A percentile compares a stretch with the other conserved stretches of the same genome.
phyloP scores from a whole-genome alignment of 2,113 vertebrate genomes.

The Saimiri boliviensis region DNA sequence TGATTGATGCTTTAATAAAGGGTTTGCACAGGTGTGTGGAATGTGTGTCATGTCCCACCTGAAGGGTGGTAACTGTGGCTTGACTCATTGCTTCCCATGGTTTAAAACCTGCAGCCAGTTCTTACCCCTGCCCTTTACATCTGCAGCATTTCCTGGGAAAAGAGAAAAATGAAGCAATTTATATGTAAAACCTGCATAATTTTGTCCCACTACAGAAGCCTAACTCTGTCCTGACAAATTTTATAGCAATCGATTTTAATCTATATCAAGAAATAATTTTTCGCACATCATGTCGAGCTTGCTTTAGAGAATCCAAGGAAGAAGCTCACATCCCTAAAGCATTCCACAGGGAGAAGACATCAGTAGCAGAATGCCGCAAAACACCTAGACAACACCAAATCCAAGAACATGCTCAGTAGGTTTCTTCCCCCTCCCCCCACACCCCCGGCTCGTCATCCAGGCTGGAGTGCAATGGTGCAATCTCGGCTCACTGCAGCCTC shows the following conservation, averaged over 20 bases:
- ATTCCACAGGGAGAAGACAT: neutral
- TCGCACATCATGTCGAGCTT: neutral
- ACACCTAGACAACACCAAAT: neutral
- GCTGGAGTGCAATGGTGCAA: no score
- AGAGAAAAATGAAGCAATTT: conserved; percentile 2
- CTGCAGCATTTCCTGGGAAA: neutral
- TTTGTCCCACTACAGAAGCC: neutral
- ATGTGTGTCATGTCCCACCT: conserved; percentile 25
- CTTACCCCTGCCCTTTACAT: neutral
- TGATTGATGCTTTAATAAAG: conserved; percentile 86
- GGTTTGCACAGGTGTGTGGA: conserved; percentile 75
- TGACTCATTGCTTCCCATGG: neutral
- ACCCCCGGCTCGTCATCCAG: no score
- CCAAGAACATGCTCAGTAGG: neutral
- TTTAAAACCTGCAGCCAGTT: neutral
- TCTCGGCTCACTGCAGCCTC: no score
- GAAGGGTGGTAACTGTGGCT: neutral
- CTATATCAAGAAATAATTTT: neutral
- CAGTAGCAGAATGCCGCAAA: neutral
- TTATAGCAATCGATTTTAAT: conserved; percentile 1
- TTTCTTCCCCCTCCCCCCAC: neutral
- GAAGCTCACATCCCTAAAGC: neutral
- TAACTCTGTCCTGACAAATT: neutral
- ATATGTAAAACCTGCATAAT: neutral
- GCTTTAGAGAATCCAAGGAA: neutral